phyloP scores from a whole-genome alignment of 2,797 vertebrate species.

The Myotis daubentonii region DNA sequence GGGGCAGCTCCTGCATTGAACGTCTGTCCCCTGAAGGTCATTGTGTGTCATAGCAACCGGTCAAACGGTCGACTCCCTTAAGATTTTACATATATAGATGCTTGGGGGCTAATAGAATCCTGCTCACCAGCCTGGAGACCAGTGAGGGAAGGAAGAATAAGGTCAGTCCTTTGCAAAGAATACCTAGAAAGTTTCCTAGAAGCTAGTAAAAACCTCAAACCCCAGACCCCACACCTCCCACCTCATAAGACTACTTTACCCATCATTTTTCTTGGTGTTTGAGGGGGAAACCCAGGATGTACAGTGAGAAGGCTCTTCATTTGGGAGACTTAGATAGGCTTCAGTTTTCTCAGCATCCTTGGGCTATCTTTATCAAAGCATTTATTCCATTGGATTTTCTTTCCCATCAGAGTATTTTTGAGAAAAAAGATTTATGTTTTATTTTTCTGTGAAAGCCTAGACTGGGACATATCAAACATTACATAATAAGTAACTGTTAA shows the following conservation, averaged over 20 bases:
- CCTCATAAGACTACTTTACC: background rate
- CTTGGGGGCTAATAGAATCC: background rate
- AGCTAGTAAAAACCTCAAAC: background rate
- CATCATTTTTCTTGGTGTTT: background rate
- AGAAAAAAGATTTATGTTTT: background rate
- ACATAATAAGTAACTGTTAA: background rate
- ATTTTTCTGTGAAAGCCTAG: background rate
- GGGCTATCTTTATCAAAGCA: background rate
- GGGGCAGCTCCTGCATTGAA: too few relatives aligned
- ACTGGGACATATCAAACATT: background rate
- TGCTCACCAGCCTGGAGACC: background rate
- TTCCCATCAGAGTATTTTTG: background rate
- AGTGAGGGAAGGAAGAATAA: background rate
- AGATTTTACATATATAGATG: background rate
- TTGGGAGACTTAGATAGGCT: background rate
- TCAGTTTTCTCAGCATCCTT: background rate
- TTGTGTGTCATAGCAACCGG: too few relatives aligned
- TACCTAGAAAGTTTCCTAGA: background rate
- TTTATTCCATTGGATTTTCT: background rate
- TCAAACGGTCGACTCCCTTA: too few relatives aligned
- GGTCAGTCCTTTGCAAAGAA: background rate
- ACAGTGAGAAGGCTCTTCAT: background rate
- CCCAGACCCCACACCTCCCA: background rate
- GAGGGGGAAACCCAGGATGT: background rate
- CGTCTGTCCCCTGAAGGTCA: too few relatives aligned